These are phyloP conservation scores for Ardeotis arabs DNA, from an alignment of 2,113 vertebrate genomes.

Conservation along the genomic window DNA sequence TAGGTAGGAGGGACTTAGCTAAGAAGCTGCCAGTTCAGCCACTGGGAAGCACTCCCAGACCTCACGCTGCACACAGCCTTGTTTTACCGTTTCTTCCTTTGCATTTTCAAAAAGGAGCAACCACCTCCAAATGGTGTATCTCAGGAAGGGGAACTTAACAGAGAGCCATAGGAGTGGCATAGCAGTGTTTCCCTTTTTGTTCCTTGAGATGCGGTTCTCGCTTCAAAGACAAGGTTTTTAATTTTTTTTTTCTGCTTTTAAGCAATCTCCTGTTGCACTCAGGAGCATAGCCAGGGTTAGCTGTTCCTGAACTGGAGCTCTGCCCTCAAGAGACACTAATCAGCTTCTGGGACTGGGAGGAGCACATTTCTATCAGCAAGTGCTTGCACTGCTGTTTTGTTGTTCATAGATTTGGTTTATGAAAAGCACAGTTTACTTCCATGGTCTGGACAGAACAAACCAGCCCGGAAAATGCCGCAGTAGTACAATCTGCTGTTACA, in stretches of 20 bases:
- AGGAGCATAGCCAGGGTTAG: background rate
- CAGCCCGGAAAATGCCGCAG: background rate
- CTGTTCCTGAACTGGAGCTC: background rate
- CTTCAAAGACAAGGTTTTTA: background rate
- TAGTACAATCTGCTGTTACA: background rate
- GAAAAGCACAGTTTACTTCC: background rate
- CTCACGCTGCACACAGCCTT: background rate
- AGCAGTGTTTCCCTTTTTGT: background rate
- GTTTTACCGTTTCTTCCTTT: background rate
- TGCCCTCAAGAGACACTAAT: background rate
- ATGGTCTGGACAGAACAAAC: background rate
- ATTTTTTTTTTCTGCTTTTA: background rate
- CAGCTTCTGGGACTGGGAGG: background rate
- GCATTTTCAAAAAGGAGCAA: background rate
- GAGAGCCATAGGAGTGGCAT: background rate
- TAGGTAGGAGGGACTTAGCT: background rate
- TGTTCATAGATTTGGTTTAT: background rate
- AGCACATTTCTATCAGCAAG: background rate
- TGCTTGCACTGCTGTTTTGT: background rate
- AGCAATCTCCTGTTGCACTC: background rate
- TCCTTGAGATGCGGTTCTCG: background rate
- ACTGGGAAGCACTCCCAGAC: background rate
- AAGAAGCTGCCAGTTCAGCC: background rate
- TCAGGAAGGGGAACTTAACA: background rate
- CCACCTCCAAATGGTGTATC: background rate